Percentiles rank a stretch among this genome's conserved stretches.
These are phyloP conservation scores for Phaonia tiefii DNA, from an alignment of 2,888 invertebrate species.

Conservation along the genomic window DNA sequence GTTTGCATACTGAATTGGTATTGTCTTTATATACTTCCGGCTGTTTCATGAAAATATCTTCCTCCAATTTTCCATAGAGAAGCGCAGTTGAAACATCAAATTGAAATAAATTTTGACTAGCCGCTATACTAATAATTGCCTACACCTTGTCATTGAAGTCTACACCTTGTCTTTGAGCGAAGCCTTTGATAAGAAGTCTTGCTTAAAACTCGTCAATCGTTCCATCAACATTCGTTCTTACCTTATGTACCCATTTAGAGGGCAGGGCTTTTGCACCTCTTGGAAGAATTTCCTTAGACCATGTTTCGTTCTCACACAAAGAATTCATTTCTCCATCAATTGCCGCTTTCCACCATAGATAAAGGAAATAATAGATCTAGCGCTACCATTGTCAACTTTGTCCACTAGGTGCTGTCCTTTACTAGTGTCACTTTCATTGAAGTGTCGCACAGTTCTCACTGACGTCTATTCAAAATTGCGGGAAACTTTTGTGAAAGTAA, in stretches of 20 bases:
- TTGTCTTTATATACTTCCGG: slow-evolving; percentile 61
- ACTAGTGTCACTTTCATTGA: too few relatives aligned
- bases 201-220: slow-evolving; percentile 26
- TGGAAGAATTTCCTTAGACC: too few relatives aligned
- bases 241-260: slow-evolving; percentile 9
- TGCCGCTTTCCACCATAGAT: too few relatives aligned
- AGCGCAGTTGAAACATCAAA: slow-evolving; percentile 35
- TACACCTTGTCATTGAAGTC: slow-evolving; percentile 64
- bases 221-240: slow-evolving; percentile 44
- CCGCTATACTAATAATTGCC: slow-evolving; percentile 58
- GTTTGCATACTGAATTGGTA: slow-evolving; percentile 41
- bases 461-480: too few relatives aligned
- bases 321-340: slow-evolving; percentile 67
- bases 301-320: too few relatives aligned
- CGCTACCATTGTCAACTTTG: too few relatives aligned
- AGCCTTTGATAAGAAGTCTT: slow-evolving; percentile 64
- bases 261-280: slow-evolving; percentile 7
- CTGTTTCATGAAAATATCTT: slow-evolving; percentile 57
- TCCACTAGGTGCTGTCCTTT: too few relatives aligned
- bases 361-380: too few relatives aligned
- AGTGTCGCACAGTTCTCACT: too few relatives aligned
- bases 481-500: too few relatives aligned
- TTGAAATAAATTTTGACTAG: slow-evolving; percentile 36
- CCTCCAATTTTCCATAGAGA: too few relatives aligned
- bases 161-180: slow-evolving; percentile 48